Conservation (phyloP, 2,113 vertebrate genomes). For the Tonatia bakeri region DNA sequence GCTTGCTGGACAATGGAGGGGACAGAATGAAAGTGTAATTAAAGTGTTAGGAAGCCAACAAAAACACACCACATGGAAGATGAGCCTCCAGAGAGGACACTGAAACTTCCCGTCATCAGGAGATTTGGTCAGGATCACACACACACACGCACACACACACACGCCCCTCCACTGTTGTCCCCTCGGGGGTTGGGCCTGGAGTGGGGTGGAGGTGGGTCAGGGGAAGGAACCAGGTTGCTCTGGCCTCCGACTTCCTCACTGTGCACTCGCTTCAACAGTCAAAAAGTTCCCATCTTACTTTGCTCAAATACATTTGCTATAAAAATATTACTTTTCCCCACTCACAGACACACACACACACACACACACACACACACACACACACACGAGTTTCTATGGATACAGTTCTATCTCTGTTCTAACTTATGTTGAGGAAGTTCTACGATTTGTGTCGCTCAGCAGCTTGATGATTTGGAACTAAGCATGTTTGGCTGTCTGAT, state of each 20-base stretch:
- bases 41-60: neutral
- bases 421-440: neutral
- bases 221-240: neutral
- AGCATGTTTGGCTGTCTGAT: neutral
- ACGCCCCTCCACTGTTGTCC: neutral
- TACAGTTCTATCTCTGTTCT: neutral
- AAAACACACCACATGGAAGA: neutral
- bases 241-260: neutral
- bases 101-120: neutral
- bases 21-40: neutral
- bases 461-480: neutral
- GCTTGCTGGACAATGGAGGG: fast-evolving
- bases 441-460: neutral
- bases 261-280: neutral
- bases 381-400: neutral
- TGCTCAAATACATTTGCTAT: neutral
- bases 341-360: neutral
- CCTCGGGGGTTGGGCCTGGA: too few species aligned
- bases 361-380: neutral
- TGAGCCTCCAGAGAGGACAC: neutral
- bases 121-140: neutral
- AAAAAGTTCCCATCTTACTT: neutral
- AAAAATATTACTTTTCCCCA: neutral
- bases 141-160: too few species aligned
- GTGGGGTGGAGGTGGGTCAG: too few species aligned